A percentile compares a stretch with the other conserved stretches of the same genome.
These are phyloP conservation scores for Xenus cinereus DNA, from an alignment of 2,113 vertebrate species.

Conservation along the genomic window DNA sequence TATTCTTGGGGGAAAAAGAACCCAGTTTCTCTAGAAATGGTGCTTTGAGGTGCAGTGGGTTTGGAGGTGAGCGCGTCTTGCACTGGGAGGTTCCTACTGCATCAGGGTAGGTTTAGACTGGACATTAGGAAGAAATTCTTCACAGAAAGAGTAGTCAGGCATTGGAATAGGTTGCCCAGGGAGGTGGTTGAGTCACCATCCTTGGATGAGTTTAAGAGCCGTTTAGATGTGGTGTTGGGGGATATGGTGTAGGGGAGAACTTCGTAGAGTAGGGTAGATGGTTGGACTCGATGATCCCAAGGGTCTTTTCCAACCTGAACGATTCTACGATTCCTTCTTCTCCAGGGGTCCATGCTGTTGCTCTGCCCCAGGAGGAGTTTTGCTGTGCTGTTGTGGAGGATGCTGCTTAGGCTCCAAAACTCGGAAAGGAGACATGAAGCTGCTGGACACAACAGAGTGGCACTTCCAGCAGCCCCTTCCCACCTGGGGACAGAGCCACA, in stretches of 20 bases:
- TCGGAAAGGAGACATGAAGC: neutral
- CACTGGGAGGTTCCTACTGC: neutral
- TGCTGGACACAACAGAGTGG: neutral
- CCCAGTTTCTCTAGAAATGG: neutral
- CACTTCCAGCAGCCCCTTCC: neutral
- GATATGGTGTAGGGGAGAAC: too few species aligned
- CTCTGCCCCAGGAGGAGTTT: neutral
- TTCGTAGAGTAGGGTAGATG: too few species aligned
- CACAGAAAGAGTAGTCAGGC: too few species aligned
- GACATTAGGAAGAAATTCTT: too few species aligned
- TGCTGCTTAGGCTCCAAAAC: neutral
- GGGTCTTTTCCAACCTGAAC: too few species aligned
- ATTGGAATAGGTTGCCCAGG: too few species aligned
- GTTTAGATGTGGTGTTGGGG: too few species aligned
- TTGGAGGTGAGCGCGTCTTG: neutral
- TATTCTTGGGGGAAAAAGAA: neutral
- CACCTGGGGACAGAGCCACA: neutral
- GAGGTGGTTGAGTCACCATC: too few species aligned
- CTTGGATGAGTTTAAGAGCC: too few species aligned
- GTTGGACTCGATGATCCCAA: too few species aligned
- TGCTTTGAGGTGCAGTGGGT: neutral
- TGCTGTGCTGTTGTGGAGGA: neutral
- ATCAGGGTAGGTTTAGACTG: too few species aligned
- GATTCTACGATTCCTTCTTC: too few species aligned
- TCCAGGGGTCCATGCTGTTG: neutral